Conservation (phyloP, 1,140 invertebrate genomes). For the Leptonema lineaticorne region DNA sequence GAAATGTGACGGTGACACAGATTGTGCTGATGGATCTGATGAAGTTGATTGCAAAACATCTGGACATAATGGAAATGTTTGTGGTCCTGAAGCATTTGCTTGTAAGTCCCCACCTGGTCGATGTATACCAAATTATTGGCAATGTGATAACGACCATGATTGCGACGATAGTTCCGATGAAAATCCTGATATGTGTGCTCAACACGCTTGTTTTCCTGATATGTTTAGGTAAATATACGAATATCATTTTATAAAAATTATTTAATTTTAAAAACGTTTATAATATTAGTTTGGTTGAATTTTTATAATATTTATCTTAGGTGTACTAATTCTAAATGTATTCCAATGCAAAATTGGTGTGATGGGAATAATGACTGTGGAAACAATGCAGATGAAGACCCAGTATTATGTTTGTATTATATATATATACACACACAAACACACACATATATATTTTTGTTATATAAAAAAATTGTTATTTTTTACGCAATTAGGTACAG, state of each 20-base stretch:
- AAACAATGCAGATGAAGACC: slow-evolving; percentile 75
- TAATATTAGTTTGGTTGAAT: slow-evolving; percentile 45
- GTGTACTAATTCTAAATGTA: slow-evolving; percentile 71
- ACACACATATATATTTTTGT: not conserved
- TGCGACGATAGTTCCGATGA: slow-evolving; percentile 66
- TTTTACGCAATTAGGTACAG: slow-evolving; percentile 45
- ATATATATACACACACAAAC: no score
- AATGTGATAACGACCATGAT: slow-evolving; percentile 67
- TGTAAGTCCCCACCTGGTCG: slow-evolving; percentile 49
- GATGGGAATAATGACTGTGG: slow-evolving; percentile 71
- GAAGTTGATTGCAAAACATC: slow-evolving; percentile 42
- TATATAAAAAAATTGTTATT: not conserved
- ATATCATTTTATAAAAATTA: slow-evolving; percentile 59
- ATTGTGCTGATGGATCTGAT: slow-evolving; percentile 64
- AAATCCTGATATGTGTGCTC: slow-evolving; percentile 46
- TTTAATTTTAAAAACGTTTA: not conserved
- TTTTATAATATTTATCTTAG: slow-evolving; percentile 46
- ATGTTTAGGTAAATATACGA: slow-evolving; percentile 52
- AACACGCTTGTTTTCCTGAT: slow-evolving; percentile 45
- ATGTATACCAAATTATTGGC: slow-evolving; percentile 63
- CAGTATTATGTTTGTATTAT: slow-evolving; percentile 54
- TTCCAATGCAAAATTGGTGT: slow-evolving; percentile 64
- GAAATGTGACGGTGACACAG: slow-evolving; percentile 62
- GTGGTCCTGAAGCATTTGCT: slow-evolving; percentile 46
- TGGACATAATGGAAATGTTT: slow-evolving; percentile 61